Percentiles rank a stretch among this genome's conserved stretches.
Evolutionary conservation across 2,113 vertebrate genomes (phyloP).

Genomic region (Puffinus mauretanicus): DNA sequence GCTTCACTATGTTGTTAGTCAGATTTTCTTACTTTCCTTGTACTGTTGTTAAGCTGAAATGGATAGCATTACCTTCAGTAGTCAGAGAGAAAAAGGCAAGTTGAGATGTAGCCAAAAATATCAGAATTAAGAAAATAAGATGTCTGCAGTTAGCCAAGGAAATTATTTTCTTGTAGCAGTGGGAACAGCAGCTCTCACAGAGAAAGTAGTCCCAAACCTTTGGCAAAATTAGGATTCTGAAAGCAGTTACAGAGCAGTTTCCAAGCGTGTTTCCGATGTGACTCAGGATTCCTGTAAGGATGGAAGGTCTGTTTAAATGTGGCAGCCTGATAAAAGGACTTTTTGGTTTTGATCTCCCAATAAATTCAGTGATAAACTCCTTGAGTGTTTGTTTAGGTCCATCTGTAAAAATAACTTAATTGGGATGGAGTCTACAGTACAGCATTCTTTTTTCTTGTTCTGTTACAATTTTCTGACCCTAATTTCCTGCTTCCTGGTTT

Average conservation of each 20-base stretch:
- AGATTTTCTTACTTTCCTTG: not conserved
- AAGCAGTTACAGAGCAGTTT: not conserved
- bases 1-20: not conserved
- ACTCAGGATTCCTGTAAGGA: not conserved
- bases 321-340: not conserved
- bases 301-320: not conserved
- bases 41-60: not conserved
- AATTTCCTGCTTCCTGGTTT: slow-evolving; percentile 27
- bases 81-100: not conserved
- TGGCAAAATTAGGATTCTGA: not conserved
- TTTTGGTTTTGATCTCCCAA: not conserved
- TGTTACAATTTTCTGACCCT: slow-evolving; percentile 8
- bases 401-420: not conserved
- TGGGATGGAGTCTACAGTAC: not conserved
- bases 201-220: not conserved
- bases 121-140: not conserved
- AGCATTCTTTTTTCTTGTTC: not conserved
- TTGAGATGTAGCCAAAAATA: slow-evolving; percentile 21
- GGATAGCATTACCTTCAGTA: not conserved
- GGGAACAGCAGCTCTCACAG: slow-evolving; percentile 3
- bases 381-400: not conserved
- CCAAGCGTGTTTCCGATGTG: not conserved
- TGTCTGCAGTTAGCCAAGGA: not conserved
- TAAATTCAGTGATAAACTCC: not conserved
- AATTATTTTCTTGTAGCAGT: slow-evolving; percentile 38